Base-by-base conservation (phyloP, 2,888 invertebrate species). In the Hololepta plana region DNA sequence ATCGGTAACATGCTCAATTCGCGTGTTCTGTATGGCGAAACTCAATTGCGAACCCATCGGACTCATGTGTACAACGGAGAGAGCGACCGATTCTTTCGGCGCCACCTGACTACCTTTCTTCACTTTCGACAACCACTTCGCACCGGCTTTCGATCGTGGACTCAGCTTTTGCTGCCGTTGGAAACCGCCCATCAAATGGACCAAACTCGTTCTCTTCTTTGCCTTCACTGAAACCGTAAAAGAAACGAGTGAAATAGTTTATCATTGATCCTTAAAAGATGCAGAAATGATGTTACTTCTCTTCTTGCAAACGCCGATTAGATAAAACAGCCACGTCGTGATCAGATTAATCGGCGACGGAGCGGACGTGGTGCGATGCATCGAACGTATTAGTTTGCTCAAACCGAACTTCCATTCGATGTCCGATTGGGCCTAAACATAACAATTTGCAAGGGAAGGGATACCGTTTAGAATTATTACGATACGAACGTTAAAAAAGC, bases 341-440 rank as follows among this genome's bases (percentile, higher is more conserved):
- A 98, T 72, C 38, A 99, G 68, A 57, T 98, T 99, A 38, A 99
- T 72, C 2, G 98, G 98, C 8, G 96, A 84, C 0, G 98, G 96
- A 1, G 98, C 95, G 1, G 95, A 91, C 29, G 84, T 90, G 4
- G 95, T 93, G 45, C 81, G 73, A 60, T 95, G 96, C 95, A 98
- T 98, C 51, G 93, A 93, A 38, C 96, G 67, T 51, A 98, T 93
- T 47, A 98, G 65, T 58, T 98, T 98, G 28, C 96, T 96, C 46
- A 98, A 59, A 14, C 98, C 96, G 53, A 93, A 99, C 60, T 98
- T 98, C 98, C 98, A 98, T 59, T 99, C 98, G 44, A 91, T 95
- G 59, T 98, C 98, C 23, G 96, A 96, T 72, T 96, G 95, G 17
- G 95, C 95, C 73, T 93, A 70, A 45, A 45, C 37, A 38, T 22